Percentiles rank a stretch among this genome's conserved stretches.
Evolutionary conservation across 2,888 invertebrate genomes (phyloP).

Genomic region (Nomada ruficornis): DNA sequence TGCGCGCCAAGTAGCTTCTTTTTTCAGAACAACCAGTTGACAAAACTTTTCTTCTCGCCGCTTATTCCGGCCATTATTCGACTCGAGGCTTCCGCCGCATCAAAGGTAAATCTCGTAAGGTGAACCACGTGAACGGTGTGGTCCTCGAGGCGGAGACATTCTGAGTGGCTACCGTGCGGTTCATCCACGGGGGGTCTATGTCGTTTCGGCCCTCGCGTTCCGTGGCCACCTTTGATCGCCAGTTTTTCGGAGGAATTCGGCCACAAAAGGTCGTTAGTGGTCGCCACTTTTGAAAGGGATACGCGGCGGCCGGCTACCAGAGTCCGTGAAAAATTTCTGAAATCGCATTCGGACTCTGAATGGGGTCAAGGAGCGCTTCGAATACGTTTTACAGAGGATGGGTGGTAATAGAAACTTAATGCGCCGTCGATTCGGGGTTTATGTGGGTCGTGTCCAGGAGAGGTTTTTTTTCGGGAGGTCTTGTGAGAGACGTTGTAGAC

Average conservation of each 20-base stretch:
- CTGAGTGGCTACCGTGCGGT: slow-evolving; percentile 79
- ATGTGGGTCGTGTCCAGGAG: neutral
- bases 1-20: neutral
- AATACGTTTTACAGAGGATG: neutral
- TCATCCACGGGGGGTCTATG: slow-evolving; percentile 75
- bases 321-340: slow-evolving; percentile 60
- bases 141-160: slow-evolving; percentile 79
- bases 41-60: slow-evolving; percentile 25
- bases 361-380: slow-evolving; percentile 20
- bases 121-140: slow-evolving; percentile 80
- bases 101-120: slow-evolving; percentile 77
- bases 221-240: slow-evolving; percentile 57
- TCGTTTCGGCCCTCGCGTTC: slow-evolving; percentile 57
- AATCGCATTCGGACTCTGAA: slow-evolving; percentile 40
- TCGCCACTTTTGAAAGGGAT: slow-evolving; percentile 33
- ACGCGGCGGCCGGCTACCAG: slow-evolving; percentile 44
- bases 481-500: neutral
- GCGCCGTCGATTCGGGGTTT: slow-evolving; percentile 21
- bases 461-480: neutral
- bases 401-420: slow-evolving; percentile 36
- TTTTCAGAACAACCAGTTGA: neutral
- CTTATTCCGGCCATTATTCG: slow-evolving; percentile 31
- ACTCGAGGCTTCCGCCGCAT: slow-evolving; percentile 14
- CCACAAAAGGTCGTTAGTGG: slow-evolving; percentile 66
- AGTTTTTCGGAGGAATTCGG: slow-evolving; percentile 61